phyloP scores from a whole-genome alignment of 1,140 invertebrate genomes.

The Neodiprion pinetum region DNA sequence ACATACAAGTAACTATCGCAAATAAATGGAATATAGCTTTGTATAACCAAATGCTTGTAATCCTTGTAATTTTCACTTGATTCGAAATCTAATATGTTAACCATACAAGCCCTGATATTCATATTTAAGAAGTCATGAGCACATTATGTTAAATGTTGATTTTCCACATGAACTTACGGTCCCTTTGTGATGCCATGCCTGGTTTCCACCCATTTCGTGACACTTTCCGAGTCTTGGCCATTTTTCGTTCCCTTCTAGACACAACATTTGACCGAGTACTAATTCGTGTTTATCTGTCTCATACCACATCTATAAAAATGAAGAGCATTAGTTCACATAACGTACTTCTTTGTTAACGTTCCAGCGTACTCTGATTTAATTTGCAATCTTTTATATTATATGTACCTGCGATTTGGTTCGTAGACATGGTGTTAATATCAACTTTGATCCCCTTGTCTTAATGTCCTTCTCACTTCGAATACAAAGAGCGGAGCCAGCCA shows the following conservation, averaged over 20 bases:
- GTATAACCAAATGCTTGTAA: no score
- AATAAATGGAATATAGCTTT: no score
- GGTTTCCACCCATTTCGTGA: conserved; percentile 87
- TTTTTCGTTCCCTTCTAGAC: conserved; percentile 77
- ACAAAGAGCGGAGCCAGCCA: conserved; percentile 76
- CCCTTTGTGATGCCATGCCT: conserved; percentile 85
- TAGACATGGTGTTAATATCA: conserved; percentile 76
- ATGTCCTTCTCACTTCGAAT: conserved; percentile 80
- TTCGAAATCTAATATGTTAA: no score
- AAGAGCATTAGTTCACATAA: conserved; percentile 4
- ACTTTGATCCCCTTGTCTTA: conserved; percentile 76
- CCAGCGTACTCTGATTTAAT: no score
- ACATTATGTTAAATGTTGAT: no score
- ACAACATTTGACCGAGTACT: conserved; percentile 84
- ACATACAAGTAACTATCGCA: no score
- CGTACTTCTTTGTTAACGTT: no score
- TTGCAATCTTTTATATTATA: background rate
- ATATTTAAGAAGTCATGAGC: no score
- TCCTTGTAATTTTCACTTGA: no score
- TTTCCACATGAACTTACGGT: conserved; percentile 59
- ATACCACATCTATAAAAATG: conserved; percentile 75
- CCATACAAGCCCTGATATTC: no score
- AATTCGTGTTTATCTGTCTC: conserved; percentile 86
- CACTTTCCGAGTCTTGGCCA: conserved; percentile 84
- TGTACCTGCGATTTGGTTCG: conserved; percentile 74